These are phyloP conservation scores for Frankliniella fusca DNA, from an alignment of 2,888 invertebrate genomes.

Conservation along the genomic window DNA sequence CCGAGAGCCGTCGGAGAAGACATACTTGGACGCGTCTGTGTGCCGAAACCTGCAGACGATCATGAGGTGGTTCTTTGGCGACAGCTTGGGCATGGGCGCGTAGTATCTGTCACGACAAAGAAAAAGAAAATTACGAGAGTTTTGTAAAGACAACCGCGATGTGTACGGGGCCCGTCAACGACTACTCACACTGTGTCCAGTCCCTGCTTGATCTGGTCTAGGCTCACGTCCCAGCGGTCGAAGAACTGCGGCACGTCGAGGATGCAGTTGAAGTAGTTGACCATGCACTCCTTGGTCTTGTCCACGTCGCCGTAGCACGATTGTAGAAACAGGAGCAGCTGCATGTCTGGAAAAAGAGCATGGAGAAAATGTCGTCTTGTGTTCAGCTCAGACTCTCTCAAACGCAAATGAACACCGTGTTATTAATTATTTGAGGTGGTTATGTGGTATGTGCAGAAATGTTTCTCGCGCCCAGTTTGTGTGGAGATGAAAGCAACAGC, in stretches of 20 bases:
- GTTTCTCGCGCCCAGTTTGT: no score
- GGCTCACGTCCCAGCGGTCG: slow-evolving; percentile 54
- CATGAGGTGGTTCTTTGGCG: slow-evolving; percentile 11
- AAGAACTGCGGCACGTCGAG: slow-evolving; percentile 57
- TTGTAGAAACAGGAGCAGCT: slow-evolving; percentile 59
- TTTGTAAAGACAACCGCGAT: neutral
- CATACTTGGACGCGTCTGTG: slow-evolving; percentile 31
- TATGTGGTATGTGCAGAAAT: no score
- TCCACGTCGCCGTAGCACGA: slow-evolving; percentile 52
- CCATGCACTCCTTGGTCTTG: slow-evolving; percentile 49
- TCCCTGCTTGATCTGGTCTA: slow-evolving; percentile 52
- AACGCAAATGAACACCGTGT: no score
- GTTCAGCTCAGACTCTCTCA: no score
- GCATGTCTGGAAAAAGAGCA: slow-evolving; percentile 51
- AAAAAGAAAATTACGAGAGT: neutral
- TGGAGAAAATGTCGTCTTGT: no score
- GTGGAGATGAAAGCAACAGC: no score
- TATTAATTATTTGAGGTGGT: no score
- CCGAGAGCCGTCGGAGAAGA: slow-evolving; percentile 34
- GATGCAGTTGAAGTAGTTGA: slow-evolving; percentile 54
- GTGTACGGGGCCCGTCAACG: neutral
- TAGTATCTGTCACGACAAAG: neutral
- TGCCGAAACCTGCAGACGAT: neutral
- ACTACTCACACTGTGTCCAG: slow-evolving; percentile 56
- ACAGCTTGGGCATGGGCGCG: neutral